These are phyloP conservation scores for Microctenopoma stevenorrisi DNA, from an alignment of 2,797 vertebrate genomes.

Conservation along the genomic window DNA sequence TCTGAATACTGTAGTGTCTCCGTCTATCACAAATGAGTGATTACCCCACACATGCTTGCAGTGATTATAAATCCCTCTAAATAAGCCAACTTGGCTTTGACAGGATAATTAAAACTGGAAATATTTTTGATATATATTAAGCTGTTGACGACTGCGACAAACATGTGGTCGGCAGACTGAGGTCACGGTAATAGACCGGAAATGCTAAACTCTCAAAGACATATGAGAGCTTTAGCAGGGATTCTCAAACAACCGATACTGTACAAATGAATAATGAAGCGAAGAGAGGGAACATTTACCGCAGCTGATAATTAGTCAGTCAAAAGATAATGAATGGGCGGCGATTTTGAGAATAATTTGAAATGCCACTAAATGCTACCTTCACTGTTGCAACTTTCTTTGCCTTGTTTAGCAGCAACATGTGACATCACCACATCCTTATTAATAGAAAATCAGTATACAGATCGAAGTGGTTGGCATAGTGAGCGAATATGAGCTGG, in stretches of 20 bases:
- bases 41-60: conserved; percentile 30
- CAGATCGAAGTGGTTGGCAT: too few relatives aligned
- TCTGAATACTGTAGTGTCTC: conserved; percentile 30
- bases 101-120: conserved; percentile 14
- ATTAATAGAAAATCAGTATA: too few relatives aligned
- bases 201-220: background rate
- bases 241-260: background rate
- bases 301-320: background rate
- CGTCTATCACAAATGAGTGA: conserved; percentile 25
- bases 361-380: too few relatives aligned
- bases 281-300: background rate
- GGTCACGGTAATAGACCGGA: conserved; percentile 9
- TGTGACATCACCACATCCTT: too few relatives aligned
- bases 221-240: background rate
- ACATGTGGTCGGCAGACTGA: conserved; percentile 60
- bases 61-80: conserved; percentile 25
- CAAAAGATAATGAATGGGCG: background rate
- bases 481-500: too few relatives aligned
- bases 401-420: too few relatives aligned
- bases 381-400: too few relatives aligned
- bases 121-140: background rate
- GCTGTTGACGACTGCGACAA: conserved; percentile 4
- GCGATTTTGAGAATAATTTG: too few relatives aligned
- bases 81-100: conserved; percentile 6
- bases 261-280: background rate